Conservation (phyloP, 1,140 invertebrate species). For the Sitophilus oryzae region DNA sequence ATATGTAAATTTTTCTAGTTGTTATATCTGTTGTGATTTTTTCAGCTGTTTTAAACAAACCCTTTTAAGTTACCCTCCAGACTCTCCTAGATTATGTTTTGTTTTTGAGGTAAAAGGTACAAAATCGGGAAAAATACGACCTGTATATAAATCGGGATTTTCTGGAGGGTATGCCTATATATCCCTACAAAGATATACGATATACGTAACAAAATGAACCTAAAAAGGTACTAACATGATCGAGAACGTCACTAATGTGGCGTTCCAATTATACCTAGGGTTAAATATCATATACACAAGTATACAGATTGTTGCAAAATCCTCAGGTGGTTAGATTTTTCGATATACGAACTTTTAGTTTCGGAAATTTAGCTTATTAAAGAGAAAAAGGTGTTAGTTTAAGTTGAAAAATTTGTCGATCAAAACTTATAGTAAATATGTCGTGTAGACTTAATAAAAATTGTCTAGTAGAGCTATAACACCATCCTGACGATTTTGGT, state of each 20-base stretch:
- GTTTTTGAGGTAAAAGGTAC: too few species aligned
- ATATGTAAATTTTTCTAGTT: not conserved
- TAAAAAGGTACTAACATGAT: slow-evolving; percentile 32
- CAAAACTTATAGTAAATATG: too few species aligned
- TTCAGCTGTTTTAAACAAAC: not conserved
- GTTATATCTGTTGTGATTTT: not conserved
- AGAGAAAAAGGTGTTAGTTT: too few species aligned
- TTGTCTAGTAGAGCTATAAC: too few species aligned
- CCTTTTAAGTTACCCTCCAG: not conserved
- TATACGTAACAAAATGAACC: slow-evolving; percentile 42
- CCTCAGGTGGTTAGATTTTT: slow-evolving; percentile 41
- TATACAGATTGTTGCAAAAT: slow-evolving; percentile 43
- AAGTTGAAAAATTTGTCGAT: too few species aligned
- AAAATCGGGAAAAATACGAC: slow-evolving; percentile 34
- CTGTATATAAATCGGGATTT: slow-evolving; percentile 39
- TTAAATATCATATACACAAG: slow-evolving; percentile 39
- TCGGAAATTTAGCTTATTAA: too few species aligned
- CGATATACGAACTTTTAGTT: slow-evolving; percentile 10
- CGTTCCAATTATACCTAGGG: slow-evolving; percentile 25
- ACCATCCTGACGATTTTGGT: slow-evolving; percentile 23
- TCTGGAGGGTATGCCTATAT: slow-evolving; percentile 42
- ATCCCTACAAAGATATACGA: slow-evolving; percentile 32
- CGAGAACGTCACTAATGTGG: not conserved
- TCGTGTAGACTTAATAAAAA: too few species aligned
- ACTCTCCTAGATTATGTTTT: not conserved